These are phyloP conservation scores for Caenorhabditis sulstoni DNA, from an alignment of 2,888 invertebrate genomes.

Conservation along the genomic window DNA sequence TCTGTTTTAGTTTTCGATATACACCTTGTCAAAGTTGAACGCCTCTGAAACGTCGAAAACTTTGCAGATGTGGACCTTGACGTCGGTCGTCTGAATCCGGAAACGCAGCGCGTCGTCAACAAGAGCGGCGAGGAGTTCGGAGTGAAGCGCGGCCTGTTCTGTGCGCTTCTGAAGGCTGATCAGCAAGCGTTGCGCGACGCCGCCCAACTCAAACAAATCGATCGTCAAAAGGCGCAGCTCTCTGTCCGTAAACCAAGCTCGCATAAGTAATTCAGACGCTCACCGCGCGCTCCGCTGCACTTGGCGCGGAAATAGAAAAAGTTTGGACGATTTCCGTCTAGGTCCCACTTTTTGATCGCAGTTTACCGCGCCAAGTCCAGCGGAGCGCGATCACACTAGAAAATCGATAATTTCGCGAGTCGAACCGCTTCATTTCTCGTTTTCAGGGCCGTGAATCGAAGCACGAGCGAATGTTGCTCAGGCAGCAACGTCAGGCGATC, in stretches of 20 bases:
- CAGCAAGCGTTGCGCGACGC: constrained; percentile 71
- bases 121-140: constrained; percentile 74
- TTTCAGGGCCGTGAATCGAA: constrained; percentile 77
- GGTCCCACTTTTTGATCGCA: too few relatives aligned
- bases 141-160: constrained; percentile 56
- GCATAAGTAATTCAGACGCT: constrained; percentile 36
- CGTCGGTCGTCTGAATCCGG: constrained; percentile 62
- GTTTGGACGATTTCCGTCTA: too few relatives aligned
- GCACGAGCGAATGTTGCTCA: constrained; percentile 73
- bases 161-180: constrained; percentile 73
- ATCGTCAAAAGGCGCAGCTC: constrained; percentile 75
- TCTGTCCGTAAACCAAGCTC: constrained; percentile 67
- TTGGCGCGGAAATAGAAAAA: too few relatives aligned
- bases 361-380: too few relatives aligned
- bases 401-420: not conserved
- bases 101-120: constrained; percentile 66
- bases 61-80: constrained; percentile 76
- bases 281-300: not conserved
- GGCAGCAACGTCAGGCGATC: constrained; percentile 71
- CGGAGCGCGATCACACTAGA: too few relatives aligned
- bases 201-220: constrained; percentile 76
- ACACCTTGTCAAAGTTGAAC: constrained; percentile 5
- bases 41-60: too few relatives aligned
- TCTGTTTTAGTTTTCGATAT: too few relatives aligned
- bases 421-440: not conserved